These are phyloP conservation scores for Etheostoma spectabile DNA, from an alignment of 2,113 vertebrate species.

Conservation along the genomic window DNA sequence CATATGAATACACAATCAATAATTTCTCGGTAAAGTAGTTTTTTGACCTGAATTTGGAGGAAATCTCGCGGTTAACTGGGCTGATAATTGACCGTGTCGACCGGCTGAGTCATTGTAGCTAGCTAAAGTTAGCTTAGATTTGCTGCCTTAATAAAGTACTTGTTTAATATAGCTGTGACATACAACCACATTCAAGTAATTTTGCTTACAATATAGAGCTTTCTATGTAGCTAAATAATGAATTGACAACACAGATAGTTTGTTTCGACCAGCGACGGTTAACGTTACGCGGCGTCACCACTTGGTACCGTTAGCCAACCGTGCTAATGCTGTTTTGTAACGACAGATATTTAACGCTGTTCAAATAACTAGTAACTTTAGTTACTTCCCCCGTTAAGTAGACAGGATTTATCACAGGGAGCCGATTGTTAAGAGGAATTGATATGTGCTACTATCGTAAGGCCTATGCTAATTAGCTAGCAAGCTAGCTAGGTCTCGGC, in stretches of 20 bases:
- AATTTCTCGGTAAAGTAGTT: not conserved
- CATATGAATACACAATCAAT: accelerated
- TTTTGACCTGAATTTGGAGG: not conserved
- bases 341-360: not conserved
- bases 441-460: not conserved
- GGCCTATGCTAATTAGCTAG: not conserved
- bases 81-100: constrained; percentile 5
- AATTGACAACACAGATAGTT: not conserved
- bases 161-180: not conserved
- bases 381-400: too few species aligned
- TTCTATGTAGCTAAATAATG: not conserved
- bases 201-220: accelerated
- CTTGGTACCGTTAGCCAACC: constrained; percentile 54
- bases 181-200: not conserved
- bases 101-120: constrained; percentile 80
- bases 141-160: not conserved
- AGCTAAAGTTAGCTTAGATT: constrained; percentile 46
- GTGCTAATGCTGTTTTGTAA: constrained; percentile 34
- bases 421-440: not conserved
- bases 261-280: not conserved
- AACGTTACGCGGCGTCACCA: not conserved
- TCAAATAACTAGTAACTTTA: too few species aligned
- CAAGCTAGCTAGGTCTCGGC: not conserved
- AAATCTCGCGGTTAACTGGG: not conserved
- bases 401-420: not conserved